Base-by-base conservation (phyloP, 1,140 invertebrate genomes). In the Mizuhopecten yessoensis region DNA sequence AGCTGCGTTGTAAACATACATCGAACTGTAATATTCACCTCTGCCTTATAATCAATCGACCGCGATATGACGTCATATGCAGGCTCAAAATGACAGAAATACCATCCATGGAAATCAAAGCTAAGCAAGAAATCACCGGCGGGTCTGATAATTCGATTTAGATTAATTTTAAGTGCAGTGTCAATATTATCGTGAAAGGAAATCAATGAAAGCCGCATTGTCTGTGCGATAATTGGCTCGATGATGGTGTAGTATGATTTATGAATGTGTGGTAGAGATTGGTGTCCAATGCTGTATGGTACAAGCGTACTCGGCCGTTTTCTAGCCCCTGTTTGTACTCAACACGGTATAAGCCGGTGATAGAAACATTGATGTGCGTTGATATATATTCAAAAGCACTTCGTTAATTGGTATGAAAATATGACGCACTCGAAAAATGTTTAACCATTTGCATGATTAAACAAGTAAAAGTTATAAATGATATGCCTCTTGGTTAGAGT, bases 141-240 rank as follows among this genome's bases (percentile, higher is more conserved):
- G 57, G 42, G 57, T 5, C 57, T 29, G 57, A 75, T 75, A 75
- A 75, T 75, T 75, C 57, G 23, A 75, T 75, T 75, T 75, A 75
- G 57, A 75, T 75, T 75, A 75, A 75, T 75, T 75, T 75, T 75
- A 75, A 75, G 57, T 75, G 57, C 57, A 75, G 57, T 75, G 57
- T 75, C 57, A 75, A 75, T 75, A 75, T 75, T 75, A 75, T 75
- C 3, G 57, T 29, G 57, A 75, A 75, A n/a, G 57, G n/a, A 75
- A 75, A 75, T 75, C 57, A 75, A 75, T 75, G 57, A 75, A 75
- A 75, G 23, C 23, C n/a, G 57, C n/a, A 75, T 29, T 75, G 57
- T 75, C 57, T 75, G 57, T 29, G 57, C 29, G 57, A 75, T 75
- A 75, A 75, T 75, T 75, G 57, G 57, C 17, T 75, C 57, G 0